These are phyloP conservation scores for Hycleus phaleratus DNA, from an alignment of 1,140 invertebrate genomes.

Conservation along the genomic window DNA sequence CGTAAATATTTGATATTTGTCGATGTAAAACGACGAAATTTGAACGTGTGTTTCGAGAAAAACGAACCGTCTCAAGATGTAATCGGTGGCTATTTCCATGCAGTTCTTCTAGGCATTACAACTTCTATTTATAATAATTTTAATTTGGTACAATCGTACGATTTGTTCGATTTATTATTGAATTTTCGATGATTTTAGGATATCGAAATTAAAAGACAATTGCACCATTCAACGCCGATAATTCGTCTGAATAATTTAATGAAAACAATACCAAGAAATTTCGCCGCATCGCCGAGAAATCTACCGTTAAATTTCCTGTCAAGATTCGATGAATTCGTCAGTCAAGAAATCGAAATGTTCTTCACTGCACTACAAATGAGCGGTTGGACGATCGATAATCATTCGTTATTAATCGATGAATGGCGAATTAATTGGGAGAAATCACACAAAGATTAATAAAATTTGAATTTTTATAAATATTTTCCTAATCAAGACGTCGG, in stretches of 20 bases:
- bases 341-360: constrained; percentile 34
- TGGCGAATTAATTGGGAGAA: constrained; percentile 32
- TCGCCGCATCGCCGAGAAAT: constrained; percentile 27
- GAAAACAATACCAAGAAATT: constrained; percentile 29
- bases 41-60: constrained; percentile 45
- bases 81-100: constrained; percentile 49
- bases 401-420: constrained; percentile 46
- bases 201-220: constrained; percentile 30
- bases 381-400: constrained; percentile 45
- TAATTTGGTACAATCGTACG: constrained; percentile 27
- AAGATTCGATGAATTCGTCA: constrained; percentile 40
- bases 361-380: constrained; percentile 42
- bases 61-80: constrained; percentile 39
- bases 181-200: constrained; percentile 22
- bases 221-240: constrained; percentile 32
- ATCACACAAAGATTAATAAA: constrained; percentile 9
- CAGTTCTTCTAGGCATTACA: constrained; percentile 42
- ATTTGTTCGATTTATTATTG: constrained; percentile 15
- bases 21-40: constrained; percentile 38
- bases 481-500: constrained; percentile 29
- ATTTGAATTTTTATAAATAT: constrained; percentile 9
- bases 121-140: constrained; percentile 31
- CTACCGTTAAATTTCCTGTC: constrained; percentile 40
- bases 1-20: constrained; percentile 45
- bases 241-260: constrained; percentile 30